Conservation (phyloP, 2,888 invertebrate species). For the Calliopum simillimum region DNA sequence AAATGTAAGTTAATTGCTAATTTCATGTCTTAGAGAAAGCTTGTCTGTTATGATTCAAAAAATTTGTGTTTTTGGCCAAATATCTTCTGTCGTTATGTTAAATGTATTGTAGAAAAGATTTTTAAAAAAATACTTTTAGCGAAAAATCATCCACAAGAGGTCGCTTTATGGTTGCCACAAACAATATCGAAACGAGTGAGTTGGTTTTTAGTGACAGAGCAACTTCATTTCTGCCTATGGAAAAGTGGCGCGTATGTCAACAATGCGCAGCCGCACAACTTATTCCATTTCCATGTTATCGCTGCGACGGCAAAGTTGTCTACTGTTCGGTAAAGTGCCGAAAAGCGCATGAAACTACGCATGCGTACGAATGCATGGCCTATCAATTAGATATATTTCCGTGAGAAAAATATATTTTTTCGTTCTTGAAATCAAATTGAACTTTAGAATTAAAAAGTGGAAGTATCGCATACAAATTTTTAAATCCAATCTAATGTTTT, state of each 20-base stretch:
- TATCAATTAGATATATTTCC: constrained; percentile 74
- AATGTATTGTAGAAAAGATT: too few species aligned
- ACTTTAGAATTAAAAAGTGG: too few species aligned
- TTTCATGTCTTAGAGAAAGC: too few species aligned
- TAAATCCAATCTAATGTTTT: too few species aligned
- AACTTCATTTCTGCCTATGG: constrained; percentile 79
- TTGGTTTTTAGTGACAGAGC: constrained; percentile 85
- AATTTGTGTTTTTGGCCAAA: too few species aligned
- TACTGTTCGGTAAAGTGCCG: constrained; percentile 79
- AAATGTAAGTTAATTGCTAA: too few species aligned
- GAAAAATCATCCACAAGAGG: constrained; percentile 40
- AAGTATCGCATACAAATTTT: too few species aligned
- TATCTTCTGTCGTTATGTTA: too few species aligned
- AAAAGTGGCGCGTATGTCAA: constrained; percentile 73
- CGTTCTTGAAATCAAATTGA: too few species aligned
- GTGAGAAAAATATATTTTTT: too few species aligned
- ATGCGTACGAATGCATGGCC: constrained; percentile 80
- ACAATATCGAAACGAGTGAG: constrained; percentile 74
- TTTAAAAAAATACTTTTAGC: not conserved
- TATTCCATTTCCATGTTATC: constrained; percentile 76
- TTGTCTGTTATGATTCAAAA: too few species aligned
- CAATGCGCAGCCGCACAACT: constrained; percentile 75
- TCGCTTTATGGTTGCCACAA: constrained; percentile 69
- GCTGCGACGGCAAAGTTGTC: constrained; percentile 73
- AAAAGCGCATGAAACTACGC: constrained; percentile 70